Base-by-base conservation (phyloP, 1,140 invertebrate genomes). In the Uloborus diversus region DNA sequence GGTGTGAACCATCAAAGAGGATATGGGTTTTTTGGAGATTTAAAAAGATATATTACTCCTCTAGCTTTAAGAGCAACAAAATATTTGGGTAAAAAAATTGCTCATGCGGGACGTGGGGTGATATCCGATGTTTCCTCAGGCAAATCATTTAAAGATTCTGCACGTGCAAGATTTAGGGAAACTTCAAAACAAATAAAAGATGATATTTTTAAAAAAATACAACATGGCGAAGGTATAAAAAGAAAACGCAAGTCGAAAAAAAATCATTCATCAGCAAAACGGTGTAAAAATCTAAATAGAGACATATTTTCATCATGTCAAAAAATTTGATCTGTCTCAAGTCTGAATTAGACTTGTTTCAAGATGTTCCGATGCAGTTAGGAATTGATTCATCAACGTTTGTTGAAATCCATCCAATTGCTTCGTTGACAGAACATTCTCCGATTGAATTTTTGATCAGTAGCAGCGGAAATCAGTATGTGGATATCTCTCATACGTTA, bases 371-470 rank as follows among this genome's bases (percentile, higher is more conserved):
- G 0, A 7, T 64, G 11, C 59, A 75, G 17, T 11, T 75, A 4
- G 35, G 25, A 20, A 64, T 64, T 4, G 70, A 75, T 20, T 20
- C 1, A 14, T 62, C 37, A 1, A 7, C 23, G 23, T 62, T 61
- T n/a, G 2, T 37, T 20, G 37, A 75, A 57, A 64, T 64, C 13
- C 70, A 64, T 30, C 70, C 28, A 4, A n/a, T 75, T 4, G 25
- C 57, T 5, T 62, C 42, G 7, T n/a, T 75, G 25, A 23, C 25
- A 0, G 56, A 61, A 0, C 42, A 33, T 13, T 37, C 59, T 1
- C 37, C 59, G n/a, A 4, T 75, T 49, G 70, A 75, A 53, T 75
- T 64, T 51, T 64, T 28, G 25, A 62, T 62, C 20, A 75, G 59
- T 11, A 37, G 57, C 9, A 62, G 32, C 23, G 25, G 37, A 11